phyloP scores from a whole-genome alignment of 2,113 vertebrate species.

The Artemisiospiza belli region DNA sequence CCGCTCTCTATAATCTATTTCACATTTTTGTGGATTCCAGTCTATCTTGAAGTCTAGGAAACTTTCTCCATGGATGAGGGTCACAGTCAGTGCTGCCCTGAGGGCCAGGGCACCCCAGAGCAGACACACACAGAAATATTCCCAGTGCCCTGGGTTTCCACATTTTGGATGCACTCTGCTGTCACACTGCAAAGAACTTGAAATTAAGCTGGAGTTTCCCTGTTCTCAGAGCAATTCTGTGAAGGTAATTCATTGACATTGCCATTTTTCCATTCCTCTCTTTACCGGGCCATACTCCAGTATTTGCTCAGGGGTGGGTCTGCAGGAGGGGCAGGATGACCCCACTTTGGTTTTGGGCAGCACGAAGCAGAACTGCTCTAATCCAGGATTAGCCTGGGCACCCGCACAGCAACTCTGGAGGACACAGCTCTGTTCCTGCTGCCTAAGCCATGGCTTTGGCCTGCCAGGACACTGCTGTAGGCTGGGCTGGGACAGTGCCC shows the following conservation, averaged over 20 bases:
- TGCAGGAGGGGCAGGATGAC: not conserved
- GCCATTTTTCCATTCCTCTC: not conserved
- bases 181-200: rapidly evolving
- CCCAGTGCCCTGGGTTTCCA: too few relatives aligned
- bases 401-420: not conserved
- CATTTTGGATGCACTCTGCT: not conserved
- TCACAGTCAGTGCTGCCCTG: too few relatives aligned
- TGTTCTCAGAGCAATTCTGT: not conserved
- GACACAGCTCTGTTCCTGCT: not conserved
- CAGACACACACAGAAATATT: too few relatives aligned
- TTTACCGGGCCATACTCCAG: not conserved
- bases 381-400: not conserved
- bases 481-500: not conserved
- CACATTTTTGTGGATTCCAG: too few relatives aligned
- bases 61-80: too few relatives aligned
- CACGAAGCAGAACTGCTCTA: not conserved
- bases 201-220: not conserved
- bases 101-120: too few relatives aligned
- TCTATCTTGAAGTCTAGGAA: too few relatives aligned
- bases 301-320: not conserved
- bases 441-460: not conserved
- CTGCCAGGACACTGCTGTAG: not conserved
- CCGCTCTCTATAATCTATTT: too few relatives aligned
- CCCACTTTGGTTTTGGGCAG: not conserved
- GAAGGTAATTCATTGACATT: not conserved